These are phyloP conservation scores for Acanthosepion pharaonis DNA, from an alignment of 2,888 invertebrate genomes.

Conservation along the genomic window DNA sequence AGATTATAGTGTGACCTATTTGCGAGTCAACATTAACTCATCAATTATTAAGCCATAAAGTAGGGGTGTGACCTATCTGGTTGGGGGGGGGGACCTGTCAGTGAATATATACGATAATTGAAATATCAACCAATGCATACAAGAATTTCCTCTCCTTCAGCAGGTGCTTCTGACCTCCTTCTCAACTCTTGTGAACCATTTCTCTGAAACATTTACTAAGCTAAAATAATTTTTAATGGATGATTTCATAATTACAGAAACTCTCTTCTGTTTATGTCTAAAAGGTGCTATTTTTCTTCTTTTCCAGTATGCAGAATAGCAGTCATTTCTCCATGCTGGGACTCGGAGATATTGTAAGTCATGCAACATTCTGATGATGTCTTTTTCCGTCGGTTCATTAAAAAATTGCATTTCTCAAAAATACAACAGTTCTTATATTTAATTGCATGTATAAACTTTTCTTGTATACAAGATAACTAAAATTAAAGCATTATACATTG, in stretches of 20 bases:
- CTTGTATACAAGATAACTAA: too few species aligned
- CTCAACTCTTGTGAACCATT: not conserved
- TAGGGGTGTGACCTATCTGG: too few species aligned
- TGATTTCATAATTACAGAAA: not conserved
- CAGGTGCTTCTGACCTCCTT: not conserved
- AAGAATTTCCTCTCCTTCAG: too few species aligned
- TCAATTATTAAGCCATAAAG: too few species aligned
- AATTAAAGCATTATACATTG: not conserved
- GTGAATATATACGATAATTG: too few species aligned
- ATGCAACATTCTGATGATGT: not conserved
- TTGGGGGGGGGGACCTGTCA: too few species aligned
- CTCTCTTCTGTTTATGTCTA: not conserved
- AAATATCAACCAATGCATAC: too few species aligned
- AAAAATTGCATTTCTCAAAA: too few species aligned
- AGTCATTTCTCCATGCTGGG: conserved; percentile 98
- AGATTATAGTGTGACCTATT: too few species aligned
- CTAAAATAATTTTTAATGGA: not conserved
- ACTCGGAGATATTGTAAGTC: conserved; percentile 79
- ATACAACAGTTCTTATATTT: not conserved
- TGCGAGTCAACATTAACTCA: too few species aligned
- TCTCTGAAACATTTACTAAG: not conserved
- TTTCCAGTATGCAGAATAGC: conserved; percentile 88
- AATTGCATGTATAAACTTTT: too few species aligned
- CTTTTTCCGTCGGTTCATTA: too few species aligned
- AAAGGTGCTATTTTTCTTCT: not conserved